Conservation (phyloP, 1,140 invertebrate genomes). For the Calephelis virginiensis region DNA sequence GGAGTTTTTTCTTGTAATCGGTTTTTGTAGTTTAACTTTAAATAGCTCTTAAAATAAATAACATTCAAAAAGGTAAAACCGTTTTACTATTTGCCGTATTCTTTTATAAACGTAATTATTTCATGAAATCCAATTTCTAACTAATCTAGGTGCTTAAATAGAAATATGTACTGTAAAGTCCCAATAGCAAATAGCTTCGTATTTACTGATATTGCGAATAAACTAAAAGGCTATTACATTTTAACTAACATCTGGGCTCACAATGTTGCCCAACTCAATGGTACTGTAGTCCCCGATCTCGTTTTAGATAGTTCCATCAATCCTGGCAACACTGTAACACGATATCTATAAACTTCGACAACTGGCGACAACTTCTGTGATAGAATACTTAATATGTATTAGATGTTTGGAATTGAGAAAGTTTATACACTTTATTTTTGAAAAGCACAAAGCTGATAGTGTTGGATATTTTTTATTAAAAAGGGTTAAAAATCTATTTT, state of each 20-base stretch:
- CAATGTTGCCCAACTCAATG: conserved; percentile 21
- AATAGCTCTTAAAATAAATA: no score
- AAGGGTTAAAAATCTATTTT: no score
- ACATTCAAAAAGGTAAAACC: no score
- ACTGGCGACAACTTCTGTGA: conserved; percentile 26
- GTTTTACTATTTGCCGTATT: no score
- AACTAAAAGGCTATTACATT: conserved; percentile 15
- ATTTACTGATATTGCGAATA: not conserved
- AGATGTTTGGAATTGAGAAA: not conserved
- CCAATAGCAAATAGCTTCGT: not conserved
- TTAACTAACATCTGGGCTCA: not conserved
- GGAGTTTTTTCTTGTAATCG: no score
- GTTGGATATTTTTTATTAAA: no score
- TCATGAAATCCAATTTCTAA: no score
- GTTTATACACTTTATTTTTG: not conserved
- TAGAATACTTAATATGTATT: conserved; percentile 2
- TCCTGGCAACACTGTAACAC: conserved; percentile 50
- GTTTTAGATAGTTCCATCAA: conserved; percentile 66
- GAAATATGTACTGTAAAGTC: not conserved
- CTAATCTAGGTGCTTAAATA: no score
- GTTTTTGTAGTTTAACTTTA: no score
- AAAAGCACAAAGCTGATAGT: not conserved
- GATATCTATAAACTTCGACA: conserved; percentile 16
- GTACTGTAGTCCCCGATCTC: conserved; percentile 45
- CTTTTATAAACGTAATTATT: no score